Base-by-base conservation (phyloP, 1,140 invertebrate genomes). In the Drosophila pectinifera region DNA sequence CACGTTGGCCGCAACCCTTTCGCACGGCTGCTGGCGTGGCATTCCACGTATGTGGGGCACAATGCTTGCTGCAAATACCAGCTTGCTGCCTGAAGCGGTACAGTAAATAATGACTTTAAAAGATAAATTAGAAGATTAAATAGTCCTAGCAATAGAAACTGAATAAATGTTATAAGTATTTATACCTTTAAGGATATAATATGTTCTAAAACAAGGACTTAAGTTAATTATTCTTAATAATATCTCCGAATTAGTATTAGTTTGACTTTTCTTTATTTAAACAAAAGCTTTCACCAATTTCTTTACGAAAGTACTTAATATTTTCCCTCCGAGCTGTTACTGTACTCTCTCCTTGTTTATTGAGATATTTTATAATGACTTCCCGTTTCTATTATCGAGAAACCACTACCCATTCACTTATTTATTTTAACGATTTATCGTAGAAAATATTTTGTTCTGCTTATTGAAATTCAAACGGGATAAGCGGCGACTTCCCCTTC, bases 391-490 rank as follows among this genome's bases (percentile, higher is more conserved):
- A 34, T 72, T 73, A 51, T 42, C 31, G 49, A 51, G 45, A 39
- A 28, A 36, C 59, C 28, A 54, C 49, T 74, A 49, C 16, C 20
- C 10, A 34, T 41, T 61, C 26, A 39, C 46, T 61, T 49, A 65
- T 78, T 42, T 43, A 67, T 72, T 81, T 34, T 36, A 63, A 24
- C 78, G 78, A 86, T 88, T 85, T 85, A 85, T 86, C 31, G 82
- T 57, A 41, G 45, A 42, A 82, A 82, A 82, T 88, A 78, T 82
- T 79, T 79, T 46, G 34, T 64, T 56, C 39, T 76, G 83, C 74
- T 88, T 88, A 86, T 86, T 86, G 83, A 86, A 86, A 86, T 86
- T 81, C 79, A 79, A 74, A 72, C 69, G 34, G 63, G 75, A 54
- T 53, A 81, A 45, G 48, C 39, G 46, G 31, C 41, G 56, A 42